Conservation (phyloP, 2,113 vertebrate species). For the Campylomormyrus numenius region DNA sequence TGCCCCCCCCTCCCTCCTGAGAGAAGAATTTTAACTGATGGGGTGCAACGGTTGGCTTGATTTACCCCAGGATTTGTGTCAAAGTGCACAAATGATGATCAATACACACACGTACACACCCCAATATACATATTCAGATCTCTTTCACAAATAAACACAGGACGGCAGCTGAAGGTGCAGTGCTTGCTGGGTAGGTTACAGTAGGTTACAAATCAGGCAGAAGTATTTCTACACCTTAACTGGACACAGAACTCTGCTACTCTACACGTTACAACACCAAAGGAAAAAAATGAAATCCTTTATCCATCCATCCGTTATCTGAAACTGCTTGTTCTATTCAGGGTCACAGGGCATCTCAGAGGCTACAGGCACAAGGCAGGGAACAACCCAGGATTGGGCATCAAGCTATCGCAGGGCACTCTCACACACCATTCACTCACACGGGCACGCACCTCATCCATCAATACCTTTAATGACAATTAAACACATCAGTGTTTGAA, state of each 20-base stretch:
- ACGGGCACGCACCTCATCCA: conserved; percentile 18
- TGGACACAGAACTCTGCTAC: background rate
- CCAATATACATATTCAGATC: background rate
- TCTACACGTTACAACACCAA: background rate
- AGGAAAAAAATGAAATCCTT: background rate
- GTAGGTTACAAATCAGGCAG: too few relatives aligned
- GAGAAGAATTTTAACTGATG: conserved; percentile 4
- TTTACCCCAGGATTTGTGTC: background rate
- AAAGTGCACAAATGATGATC: background rate
- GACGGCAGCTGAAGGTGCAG: background rate
- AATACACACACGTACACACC: background rate
- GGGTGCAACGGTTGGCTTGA: background rate
- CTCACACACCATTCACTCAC: too few relatives aligned
- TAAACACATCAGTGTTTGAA: conserved; percentile 35
- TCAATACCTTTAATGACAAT: conserved; percentile 35
- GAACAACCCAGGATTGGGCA: background rate
- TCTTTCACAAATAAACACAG: background rate
- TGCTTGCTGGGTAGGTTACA: background rate
- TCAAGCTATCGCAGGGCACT: too few relatives aligned
- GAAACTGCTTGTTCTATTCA: background rate
- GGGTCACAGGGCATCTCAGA: too few relatives aligned
- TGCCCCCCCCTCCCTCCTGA: background rate
- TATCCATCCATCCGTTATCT: background rate
- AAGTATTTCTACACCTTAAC: background rate
- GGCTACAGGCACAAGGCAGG: background rate